Conservation (phyloP, 2,797 vertebrate species). For the Liparis tanakae region DNA sequence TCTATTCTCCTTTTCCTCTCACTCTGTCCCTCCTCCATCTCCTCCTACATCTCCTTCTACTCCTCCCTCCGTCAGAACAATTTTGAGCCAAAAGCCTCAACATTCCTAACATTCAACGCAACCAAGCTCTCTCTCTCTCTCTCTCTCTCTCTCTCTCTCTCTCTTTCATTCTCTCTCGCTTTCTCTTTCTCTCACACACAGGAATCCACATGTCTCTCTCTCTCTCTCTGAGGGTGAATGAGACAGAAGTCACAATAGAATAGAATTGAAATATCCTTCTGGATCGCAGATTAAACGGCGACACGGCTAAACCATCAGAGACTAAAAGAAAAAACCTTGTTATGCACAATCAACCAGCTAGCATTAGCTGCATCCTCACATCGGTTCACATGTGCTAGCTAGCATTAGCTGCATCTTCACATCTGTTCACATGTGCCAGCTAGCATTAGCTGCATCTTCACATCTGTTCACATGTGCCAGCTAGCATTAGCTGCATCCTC, state of each 20-base stretch:
- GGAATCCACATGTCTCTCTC: conserved; percentile 4
- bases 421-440: no score
- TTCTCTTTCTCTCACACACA: conserved; percentile 24
- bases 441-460: no score
- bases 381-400: no score
- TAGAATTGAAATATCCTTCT: not conserved
- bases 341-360: no score
- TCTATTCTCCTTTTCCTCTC: not conserved
- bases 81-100: conserved; percentile 71
- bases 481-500: not conserved
- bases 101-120: conserved; percentile 79
- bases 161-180: conserved; percentile 34
- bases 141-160: conserved; percentile 18
- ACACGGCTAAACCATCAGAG: no score
- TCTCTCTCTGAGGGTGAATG: conserved; percentile 46
- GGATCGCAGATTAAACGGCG: no score
- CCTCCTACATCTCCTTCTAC: not conserved
- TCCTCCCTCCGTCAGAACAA: conserved; percentile 51
- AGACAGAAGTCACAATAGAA: conserved; percentile 26
- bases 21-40: not conserved
- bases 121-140: conserved; percentile 52
- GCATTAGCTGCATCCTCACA: no score
- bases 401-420: no score
- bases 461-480: not conserved
- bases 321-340: no score